Evolutionary conservation across 2,888 invertebrate species (phyloP), one percentile per base, ranked within the genome.

Genomic region (Drosophila meridionalis): DNA sequence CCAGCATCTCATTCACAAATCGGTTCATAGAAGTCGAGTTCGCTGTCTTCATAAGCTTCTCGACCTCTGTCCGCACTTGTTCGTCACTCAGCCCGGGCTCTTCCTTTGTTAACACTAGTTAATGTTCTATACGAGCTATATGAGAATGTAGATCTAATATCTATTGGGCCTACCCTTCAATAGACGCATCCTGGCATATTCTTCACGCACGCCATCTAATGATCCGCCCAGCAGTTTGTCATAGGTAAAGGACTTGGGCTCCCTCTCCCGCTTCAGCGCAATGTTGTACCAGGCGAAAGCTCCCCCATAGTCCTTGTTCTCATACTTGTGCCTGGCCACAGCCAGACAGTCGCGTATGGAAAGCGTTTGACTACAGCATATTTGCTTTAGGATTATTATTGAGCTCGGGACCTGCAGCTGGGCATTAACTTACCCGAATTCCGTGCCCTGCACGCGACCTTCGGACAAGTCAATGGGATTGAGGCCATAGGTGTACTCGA

Each of bases 401-500:
- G 9, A 7, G n/a, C 12, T 28, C 12, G 34, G n/a, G 20, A 20
- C 28, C 14, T 14, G 3, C 4, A 40, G 40, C 32, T 59, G n/a
- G 14, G 4, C 28, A 9, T 20, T 5, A 14, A 69, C 73, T 61
- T 2, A 83, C 83, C 66, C 62, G 38, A 65, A 82, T 65, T 80
- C 59, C 34, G 50, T 43, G 9, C 43, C 5, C 38, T 55, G 60
- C 6, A 84, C 65, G 8, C 59, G 50, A 0, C 84, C 86, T 4
- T 67, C 50, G 7, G 78, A 47, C 11, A 86, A 65, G 48, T 86
- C 76, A 3, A 47, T 26, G 0, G 76, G 28, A 12, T 70, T 59
- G 20, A 84, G 62, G 8, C 45, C 76, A 34, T 82, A 84, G 0
- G 58, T 73, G 14, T 40, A 12, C 34, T 86, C 84, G 28, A 86